Evolutionary conservation across 1,140 invertebrate species (phyloP).

Genomic region (Prorops nasuta): DNA sequence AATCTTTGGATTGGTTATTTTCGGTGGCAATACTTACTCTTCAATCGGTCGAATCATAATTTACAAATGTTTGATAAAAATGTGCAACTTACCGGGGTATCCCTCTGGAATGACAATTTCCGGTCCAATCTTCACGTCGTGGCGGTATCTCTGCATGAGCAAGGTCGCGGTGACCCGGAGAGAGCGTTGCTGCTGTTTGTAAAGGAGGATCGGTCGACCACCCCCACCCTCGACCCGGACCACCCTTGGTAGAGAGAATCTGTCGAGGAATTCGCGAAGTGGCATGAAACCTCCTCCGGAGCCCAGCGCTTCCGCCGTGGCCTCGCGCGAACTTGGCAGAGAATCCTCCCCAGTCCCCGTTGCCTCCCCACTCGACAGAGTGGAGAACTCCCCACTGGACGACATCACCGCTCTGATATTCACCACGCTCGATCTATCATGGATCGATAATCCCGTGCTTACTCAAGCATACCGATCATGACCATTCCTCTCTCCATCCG

Average conservation of each 20-base stretch:
- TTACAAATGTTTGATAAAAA: not conserved
- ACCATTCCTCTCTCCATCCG: no score
- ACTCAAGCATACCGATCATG: no score
- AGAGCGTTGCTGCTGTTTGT: conserved; percentile 44
- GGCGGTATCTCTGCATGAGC: conserved; percentile 45
- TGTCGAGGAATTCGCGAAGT: conserved; percentile 45
- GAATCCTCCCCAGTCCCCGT: conserved; percentile 49
- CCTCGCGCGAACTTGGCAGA: conserved; percentile 44
- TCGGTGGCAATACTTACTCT: no score
- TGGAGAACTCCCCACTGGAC: conserved; percentile 49
- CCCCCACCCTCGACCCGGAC: conserved; percentile 46
- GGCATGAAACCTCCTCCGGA: conserved; percentile 42
- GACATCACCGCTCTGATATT: conserved; percentile 32
- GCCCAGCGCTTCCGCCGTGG: conserved; percentile 40
- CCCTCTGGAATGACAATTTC: conserved; percentile 52
- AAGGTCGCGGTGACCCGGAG: conserved; percentile 41
- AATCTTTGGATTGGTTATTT: no score
- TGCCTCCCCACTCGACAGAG: conserved; percentile 47
- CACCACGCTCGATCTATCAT: no score
- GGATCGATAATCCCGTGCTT: no score
- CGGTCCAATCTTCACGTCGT: conserved; percentile 44
- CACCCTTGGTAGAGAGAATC: conserved; percentile 47
- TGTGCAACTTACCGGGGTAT: conserved; percentile 43
- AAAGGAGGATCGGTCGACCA: conserved; percentile 47
- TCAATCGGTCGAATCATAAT: not conserved